Conservation (phyloP, 2,888 invertebrate genomes). For the Hedychridium roseum region DNA sequence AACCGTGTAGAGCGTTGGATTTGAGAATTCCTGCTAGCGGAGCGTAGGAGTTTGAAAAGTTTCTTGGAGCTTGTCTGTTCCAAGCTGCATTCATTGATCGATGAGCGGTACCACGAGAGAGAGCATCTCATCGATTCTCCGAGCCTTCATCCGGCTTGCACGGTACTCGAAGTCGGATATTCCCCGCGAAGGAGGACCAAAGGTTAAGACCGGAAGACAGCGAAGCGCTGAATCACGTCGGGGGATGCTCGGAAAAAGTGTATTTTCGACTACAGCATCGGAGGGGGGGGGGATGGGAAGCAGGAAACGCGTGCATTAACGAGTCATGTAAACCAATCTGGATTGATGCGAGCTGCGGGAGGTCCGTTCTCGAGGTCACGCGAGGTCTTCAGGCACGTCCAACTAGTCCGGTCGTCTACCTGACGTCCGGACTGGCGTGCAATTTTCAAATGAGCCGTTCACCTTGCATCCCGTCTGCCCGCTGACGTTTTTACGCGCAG, state of each 20-base stretch:
- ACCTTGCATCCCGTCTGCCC: too few species aligned
- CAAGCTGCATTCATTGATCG: too few species aligned
- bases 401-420: conserved; percentile 23
- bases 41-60: too few species aligned
- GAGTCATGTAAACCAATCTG: conserved; percentile 33
- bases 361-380: conserved; percentile 30
- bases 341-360: conserved; percentile 30
- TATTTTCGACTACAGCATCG: neutral
- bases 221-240: conserved; percentile 29
- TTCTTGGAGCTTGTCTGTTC: too few species aligned
- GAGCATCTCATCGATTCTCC: too few species aligned
- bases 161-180: too few species aligned
- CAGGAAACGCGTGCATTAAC: conserved; percentile 9
- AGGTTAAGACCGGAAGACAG: conserved; percentile 4
- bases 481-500: too few species aligned
- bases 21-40: too few species aligned
- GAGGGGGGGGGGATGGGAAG: neutral
- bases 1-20: too few species aligned
- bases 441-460: conserved; percentile 40
- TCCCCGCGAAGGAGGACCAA: too few species aligned
- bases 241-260: neutral
- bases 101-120: too few species aligned
- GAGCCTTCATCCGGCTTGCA: too few species aligned
- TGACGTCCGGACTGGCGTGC: conserved; percentile 41
- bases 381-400: conserved; percentile 34